Conservation (phyloP, 2,113 vertebrate species). For the Pogonocichla stellata region DNA sequence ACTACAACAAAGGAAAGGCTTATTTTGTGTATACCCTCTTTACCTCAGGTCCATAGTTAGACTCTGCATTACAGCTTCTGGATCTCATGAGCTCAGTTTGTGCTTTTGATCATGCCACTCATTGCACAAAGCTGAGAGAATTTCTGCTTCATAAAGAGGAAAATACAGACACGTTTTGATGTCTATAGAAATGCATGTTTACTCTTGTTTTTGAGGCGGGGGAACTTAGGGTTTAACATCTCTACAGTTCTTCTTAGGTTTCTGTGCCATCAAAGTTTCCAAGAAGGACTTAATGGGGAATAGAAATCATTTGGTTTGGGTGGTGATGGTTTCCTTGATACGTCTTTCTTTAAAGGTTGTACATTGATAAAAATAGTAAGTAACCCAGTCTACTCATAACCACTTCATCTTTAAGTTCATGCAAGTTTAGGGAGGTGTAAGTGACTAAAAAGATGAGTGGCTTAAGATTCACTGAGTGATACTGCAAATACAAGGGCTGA, state of each 20-base stretch:
- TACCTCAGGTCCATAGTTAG: slow-evolving; percentile 36
- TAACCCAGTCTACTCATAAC: slow-evolving; percentile 30
- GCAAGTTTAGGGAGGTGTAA: slow-evolving; percentile 60
- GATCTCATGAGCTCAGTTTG: slow-evolving; percentile 1
- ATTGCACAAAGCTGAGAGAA: slow-evolving; percentile 48
- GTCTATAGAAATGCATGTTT: slow-evolving; percentile 56
- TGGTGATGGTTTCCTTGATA: background rate
- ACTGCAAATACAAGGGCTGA: slow-evolving; percentile 65
- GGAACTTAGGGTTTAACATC: slow-evolving; percentile 48
- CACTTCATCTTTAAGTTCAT: slow-evolving; percentile 62
- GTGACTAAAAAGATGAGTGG: slow-evolving; percentile 64
- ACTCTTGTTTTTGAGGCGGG: slow-evolving; percentile 60
- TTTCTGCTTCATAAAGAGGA: slow-evolving; percentile 55
- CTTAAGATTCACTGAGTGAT: slow-evolving; percentile 66
- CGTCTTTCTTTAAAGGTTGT: slow-evolving; percentile 19
- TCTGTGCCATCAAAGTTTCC: slow-evolving; percentile 50
- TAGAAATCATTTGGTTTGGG: slow-evolving; percentile 60
- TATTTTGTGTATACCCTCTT: slow-evolving; percentile 42
- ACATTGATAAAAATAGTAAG: slow-evolving; percentile 33
- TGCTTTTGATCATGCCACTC: slow-evolving; percentile 60
- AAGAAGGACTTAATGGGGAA: slow-evolving; percentile 35
- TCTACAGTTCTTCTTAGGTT: background rate
- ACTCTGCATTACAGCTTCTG: slow-evolving; percentile 3
- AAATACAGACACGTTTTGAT: slow-evolving; percentile 50
- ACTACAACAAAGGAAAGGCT: slow-evolving; percentile 24